Evolutionary conservation across 1,140 invertebrate species (phyloP), one percentile per base, ranked within the genome.

Genomic region (Bacillus rossius): DNA sequence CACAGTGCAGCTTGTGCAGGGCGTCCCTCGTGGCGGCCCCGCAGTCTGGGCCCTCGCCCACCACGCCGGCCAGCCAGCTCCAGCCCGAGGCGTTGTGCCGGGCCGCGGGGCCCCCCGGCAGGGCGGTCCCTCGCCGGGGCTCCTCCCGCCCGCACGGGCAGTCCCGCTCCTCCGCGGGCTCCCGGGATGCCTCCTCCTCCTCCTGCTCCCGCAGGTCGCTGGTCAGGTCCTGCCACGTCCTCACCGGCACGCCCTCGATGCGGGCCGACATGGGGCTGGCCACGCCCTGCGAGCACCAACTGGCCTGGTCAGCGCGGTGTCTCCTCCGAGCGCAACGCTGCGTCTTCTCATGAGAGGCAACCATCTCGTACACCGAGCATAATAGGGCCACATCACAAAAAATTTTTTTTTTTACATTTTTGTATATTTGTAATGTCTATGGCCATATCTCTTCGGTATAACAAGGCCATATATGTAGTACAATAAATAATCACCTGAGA

Each of bases 61-160:
- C 79, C 42, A 92, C 82, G 40, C 88, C 87, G 17, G 87, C 86
- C 58, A 92, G 82, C 82, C 87, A 92, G 70, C 84, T 81, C 89
- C 89, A 92, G 38, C 89, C 89, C 45, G 81, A 79, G 77, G 73
- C 73, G 77, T 81, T 91, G 72, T 64, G 74, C 71, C 72, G 57
- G 65, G 65, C 20, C 51, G 29, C 37, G 20, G 48, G 17, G 16
- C 23, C 29, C 17, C 17, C 57, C 13, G 55, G 55, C 10, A 57
- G 34, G 13, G 55, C 20, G 5, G 17, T 37, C 8, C 23, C 17
- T 16, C 47, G 16, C 14, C 10, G n/a, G 47, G 19, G 16, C 8
- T 23, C 16, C 7, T 23, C 3, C 3, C 47, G 25, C 2, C 47
- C 1, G 47, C 2, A n/a, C 8, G 19, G 14, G 47, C 47, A 20